These are phyloP conservation scores for Cryptus armator DNA, from an alignment of 2,888 invertebrate species.

Conservation along the genomic window DNA sequence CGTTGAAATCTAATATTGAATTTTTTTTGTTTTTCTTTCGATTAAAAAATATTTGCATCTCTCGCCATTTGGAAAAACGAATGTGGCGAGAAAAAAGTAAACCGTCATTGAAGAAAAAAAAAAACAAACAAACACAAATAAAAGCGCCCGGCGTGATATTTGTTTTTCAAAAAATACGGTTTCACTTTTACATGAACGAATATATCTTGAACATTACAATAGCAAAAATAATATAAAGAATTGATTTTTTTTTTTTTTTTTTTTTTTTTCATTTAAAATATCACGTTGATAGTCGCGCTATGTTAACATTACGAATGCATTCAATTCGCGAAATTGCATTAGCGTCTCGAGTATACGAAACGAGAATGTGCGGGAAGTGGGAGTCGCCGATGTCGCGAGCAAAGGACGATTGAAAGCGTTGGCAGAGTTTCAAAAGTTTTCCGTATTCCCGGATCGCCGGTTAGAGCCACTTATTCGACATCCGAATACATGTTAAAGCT, in stretches of 20 bases:
- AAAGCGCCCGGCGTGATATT: not conserved
- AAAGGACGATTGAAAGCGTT: slow-evolving; percentile 82
- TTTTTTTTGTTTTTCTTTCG: slow-evolving; percentile 14
- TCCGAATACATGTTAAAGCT: slow-evolving; percentile 77
- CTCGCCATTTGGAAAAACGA: not conserved
- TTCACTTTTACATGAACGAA: not conserved
- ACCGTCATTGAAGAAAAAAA: not conserved
- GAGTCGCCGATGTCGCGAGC: slow-evolving; percentile 28
- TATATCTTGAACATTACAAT: too few species aligned
- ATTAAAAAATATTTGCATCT: not conserved
- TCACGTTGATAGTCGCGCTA: slow-evolving; percentile 50
- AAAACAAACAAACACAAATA: not conserved
- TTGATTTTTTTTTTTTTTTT: not conserved
- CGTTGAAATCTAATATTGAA: slow-evolving; percentile 17
- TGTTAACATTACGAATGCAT: slow-evolving; percentile 76
- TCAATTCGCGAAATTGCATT: slow-evolving; percentile 78
- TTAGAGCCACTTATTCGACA: slow-evolving; percentile 74
- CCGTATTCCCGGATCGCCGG: slow-evolving; percentile 6
- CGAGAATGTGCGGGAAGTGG: slow-evolving; percentile 46
- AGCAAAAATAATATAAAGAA: too few species aligned
- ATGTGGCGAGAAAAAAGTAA: not conserved
- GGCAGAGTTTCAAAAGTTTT: slow-evolving; percentile 79
- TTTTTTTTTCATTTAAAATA: not conserved
- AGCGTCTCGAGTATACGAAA: slow-evolving; percentile 71
- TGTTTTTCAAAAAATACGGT: not conserved